Percentiles rank a stretch among this genome's conserved stretches.
Evolutionary conservation across 64 coral and sea anemone species (phyloP).

Genomic region (Anthopleura sola): DNA sequence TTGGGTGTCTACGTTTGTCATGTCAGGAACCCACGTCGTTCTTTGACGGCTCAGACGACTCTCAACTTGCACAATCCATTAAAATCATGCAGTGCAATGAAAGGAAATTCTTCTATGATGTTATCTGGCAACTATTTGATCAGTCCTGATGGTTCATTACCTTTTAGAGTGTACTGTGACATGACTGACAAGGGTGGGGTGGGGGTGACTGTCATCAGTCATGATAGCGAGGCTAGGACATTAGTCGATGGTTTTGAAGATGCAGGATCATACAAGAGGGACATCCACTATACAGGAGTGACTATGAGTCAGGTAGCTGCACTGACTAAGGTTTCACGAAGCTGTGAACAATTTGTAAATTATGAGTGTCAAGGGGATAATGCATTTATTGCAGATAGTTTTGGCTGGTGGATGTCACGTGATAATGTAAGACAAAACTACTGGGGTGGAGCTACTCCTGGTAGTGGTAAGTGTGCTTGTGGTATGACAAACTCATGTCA

Average conservation of each 20-base stretch:
- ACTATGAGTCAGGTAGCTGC: conserved; percentile 8
- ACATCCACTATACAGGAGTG: conserved; percentile 15
- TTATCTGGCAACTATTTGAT: conserved; percentile 28
- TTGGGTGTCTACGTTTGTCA: neutral
- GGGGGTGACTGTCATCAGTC: conserved; percentile 60
- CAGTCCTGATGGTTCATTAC: conserved; percentile 21
- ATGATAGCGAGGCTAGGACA: conserved; percentile 48
- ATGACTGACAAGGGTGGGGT: conserved; percentile 55
- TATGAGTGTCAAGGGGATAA: conserved; percentile 18
- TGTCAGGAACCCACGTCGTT: neutral
- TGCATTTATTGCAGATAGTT: neutral
- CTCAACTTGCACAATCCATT: too few species aligned
- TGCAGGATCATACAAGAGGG: neutral
- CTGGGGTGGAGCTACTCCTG: conserved; percentile 35
- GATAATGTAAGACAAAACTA: conserved; percentile 19
- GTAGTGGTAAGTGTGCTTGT: conserved; percentile 40
- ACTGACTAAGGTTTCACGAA: conserved; percentile 2
- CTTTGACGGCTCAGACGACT: neutral
- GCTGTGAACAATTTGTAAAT: conserved; percentile 53
- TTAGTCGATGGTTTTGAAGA: conserved; percentile 14
- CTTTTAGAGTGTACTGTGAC: conserved; percentile 51
- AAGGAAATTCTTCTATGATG: neutral
- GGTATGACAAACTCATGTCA: conserved; percentile 27
- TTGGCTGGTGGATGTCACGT: conserved; percentile 50
- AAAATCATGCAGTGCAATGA: conserved; percentile 33